Evolutionary conservation across 2,113 vertebrate species (phyloP).

Genomic region (Okapia johnstoni): DNA sequence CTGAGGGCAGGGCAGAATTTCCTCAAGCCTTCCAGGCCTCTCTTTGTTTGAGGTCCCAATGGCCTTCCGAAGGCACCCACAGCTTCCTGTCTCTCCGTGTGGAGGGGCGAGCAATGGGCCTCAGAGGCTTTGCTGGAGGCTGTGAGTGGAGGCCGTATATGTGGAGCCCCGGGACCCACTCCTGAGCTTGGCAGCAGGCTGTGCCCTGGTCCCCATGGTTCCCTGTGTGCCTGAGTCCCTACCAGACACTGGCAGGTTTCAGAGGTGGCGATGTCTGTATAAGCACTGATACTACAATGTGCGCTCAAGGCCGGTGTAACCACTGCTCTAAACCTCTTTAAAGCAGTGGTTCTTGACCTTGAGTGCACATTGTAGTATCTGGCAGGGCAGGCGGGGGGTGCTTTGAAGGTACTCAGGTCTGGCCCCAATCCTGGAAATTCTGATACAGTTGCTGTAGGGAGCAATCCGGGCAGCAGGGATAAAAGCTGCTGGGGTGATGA

Average conservation of each 20-base stretch:
- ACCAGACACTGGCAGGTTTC: background rate
- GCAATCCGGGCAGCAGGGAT: background rate
- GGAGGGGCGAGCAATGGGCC: background rate
- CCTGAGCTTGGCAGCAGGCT: background rate
- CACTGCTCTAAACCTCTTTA: background rate
- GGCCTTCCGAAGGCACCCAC: background rate
- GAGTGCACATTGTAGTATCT: background rate
- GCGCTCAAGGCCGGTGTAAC: background rate
- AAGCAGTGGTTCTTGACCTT: background rate
- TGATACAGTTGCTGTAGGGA: background rate
- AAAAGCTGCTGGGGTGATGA: background rate
- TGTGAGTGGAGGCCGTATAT: rapidly evolving
- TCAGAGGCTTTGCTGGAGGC: background rate
- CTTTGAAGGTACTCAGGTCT: background rate
- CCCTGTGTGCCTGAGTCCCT: rapidly evolving
- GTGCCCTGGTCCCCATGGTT: rapidly evolving
- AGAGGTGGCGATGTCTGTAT: background rate
- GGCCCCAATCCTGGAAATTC: background rate
- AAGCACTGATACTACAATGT: background rate
- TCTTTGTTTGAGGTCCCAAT: background rate
- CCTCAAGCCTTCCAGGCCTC: background rate
- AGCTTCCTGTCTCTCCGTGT: rapidly evolving
- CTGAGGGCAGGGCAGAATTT: background rate
- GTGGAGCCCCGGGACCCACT: background rate
- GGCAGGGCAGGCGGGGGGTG: rapidly evolving